Evolutionary conservation across 2,888 invertebrate genomes (phyloP), one percentile per base, ranked within the genome.

Genomic region (Nomada fucata): DNA sequence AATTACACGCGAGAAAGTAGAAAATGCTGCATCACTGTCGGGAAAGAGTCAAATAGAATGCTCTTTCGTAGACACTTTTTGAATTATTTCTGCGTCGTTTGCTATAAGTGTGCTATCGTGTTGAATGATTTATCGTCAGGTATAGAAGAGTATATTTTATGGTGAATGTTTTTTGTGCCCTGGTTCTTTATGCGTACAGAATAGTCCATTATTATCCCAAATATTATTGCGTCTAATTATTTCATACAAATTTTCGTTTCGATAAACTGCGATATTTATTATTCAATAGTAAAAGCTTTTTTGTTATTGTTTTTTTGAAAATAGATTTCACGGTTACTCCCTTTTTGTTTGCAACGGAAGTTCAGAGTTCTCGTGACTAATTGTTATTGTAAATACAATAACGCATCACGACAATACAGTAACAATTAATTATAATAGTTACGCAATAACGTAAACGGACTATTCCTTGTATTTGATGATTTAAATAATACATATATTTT

Each of bases 1-100:
- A 74, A 26, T 36, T 42, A 15, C 29, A 44, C 26, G 26, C 55
- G 2, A 20, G 2, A n/a, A 60, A 69, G 44, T 79, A 79, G 65
- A 71, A 79, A 74, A 71, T 26, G 26, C 55, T 59, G 47, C 57
- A 50, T 29, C 53, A 18, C 47, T 70, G 44, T 23, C 50, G 23
- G 20, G 53, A 79, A 53, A 74, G 52, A 44, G 20, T 23, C 20
- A 50, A n/a, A 47, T 65, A 67, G 50, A 67, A 55, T 57, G 61
- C n/a, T 23, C n/a, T 64, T 47, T 57, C 47, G 57, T 13, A 52
- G 52, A 36, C 67, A 71, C n/a, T 5, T 68, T 79, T 79, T 23
- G 50, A 74, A 57, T 71, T 71, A 57, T 71, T 71, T 71, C 61
- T 11, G 0, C 5, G n/a, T 42, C n/a, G 23, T 44, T 50, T 18